Conservation (phyloP, 1,140 invertebrate species). For the Yoshiicerus persimilis region DNA sequence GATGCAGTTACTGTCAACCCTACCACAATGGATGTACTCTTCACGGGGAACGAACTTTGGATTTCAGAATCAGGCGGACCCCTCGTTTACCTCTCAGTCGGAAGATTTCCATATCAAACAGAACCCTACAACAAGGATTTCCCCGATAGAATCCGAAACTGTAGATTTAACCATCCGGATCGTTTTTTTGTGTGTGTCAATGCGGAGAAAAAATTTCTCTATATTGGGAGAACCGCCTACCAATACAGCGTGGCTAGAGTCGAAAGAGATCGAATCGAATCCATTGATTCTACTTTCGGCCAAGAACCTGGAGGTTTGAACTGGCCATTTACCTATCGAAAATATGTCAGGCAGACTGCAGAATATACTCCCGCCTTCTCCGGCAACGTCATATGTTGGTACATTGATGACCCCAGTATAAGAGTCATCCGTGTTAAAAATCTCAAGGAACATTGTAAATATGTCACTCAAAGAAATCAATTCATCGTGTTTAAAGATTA, state of each 20-base stretch:
- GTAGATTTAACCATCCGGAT: not conserved
- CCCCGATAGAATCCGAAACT: not conserved
- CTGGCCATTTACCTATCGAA: too few species aligned
- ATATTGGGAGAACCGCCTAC: not conserved
- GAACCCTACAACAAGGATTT: not conserved
- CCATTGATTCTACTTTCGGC: not conserved
- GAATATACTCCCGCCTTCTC: not conserved
- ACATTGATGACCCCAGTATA: not conserved
- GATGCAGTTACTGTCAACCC: not conserved
- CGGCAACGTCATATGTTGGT: not conserved
- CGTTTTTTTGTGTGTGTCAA: not conserved
- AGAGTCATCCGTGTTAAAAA: not conserved
- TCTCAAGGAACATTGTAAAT: too few species aligned
- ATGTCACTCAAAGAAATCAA: too few species aligned
- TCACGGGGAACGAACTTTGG: not conserved
- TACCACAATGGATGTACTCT: not conserved
- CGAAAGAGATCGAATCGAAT: not conserved
- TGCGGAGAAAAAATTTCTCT: not conserved
- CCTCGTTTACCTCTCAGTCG: not conserved
- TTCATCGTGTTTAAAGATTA: too few species aligned
- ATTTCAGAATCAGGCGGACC: not conserved
- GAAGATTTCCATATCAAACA: not conserved
- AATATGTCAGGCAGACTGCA: not conserved
- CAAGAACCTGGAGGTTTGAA: too few species aligned
- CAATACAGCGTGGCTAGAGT: not conserved